phyloP scores from a whole-genome alignment of 2,113 vertebrate genomes.

The Psittacus erithacus region DNA sequence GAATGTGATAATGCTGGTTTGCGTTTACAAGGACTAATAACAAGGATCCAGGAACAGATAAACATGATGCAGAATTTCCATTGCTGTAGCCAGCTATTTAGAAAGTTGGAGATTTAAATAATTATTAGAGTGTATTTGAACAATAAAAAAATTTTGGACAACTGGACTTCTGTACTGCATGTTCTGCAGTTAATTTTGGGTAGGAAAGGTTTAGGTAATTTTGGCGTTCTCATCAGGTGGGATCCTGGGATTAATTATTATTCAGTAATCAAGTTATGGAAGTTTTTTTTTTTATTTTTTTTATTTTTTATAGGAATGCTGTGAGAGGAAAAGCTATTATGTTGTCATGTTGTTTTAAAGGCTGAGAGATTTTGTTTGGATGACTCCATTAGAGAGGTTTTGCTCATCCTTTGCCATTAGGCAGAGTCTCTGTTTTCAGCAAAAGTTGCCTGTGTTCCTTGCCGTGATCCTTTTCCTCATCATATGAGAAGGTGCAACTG shows the following conservation, averaged over 20 bases:
- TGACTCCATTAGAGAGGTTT: neutral
- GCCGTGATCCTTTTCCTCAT: neutral
- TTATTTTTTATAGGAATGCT: neutral
- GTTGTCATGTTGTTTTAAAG: neutral
- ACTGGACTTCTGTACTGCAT: constrained; percentile 42
- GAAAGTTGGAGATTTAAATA: constrained; percentile 17
- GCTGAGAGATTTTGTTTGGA: constrained; percentile 28
- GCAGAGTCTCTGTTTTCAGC: neutral
- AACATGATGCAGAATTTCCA: constrained; percentile 58
- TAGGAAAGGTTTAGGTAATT: constrained; percentile 34
- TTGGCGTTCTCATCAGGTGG: constrained; percentile 4
- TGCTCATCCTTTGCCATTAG: neutral
- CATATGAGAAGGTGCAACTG: constrained; percentile 36
- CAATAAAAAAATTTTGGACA: constrained; percentile 42
- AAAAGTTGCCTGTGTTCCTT: neutral
- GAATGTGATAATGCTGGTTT: constrained; percentile 38
- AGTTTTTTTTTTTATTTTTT: neutral
- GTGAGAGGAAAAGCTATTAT: constrained; percentile 13
- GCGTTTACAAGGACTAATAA: constrained; percentile 32
- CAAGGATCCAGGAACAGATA: constrained; percentile 41
- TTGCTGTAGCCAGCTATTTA: constrained; percentile 24
- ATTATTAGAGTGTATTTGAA: constrained; percentile 4
- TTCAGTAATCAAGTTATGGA: constrained; percentile 8
- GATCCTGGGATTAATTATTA: constrained; percentile 60
- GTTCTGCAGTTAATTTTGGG: constrained; percentile 48